Base-by-base conservation (phyloP, 2,113 vertebrate species). In the Cacatua alba region DNA sequence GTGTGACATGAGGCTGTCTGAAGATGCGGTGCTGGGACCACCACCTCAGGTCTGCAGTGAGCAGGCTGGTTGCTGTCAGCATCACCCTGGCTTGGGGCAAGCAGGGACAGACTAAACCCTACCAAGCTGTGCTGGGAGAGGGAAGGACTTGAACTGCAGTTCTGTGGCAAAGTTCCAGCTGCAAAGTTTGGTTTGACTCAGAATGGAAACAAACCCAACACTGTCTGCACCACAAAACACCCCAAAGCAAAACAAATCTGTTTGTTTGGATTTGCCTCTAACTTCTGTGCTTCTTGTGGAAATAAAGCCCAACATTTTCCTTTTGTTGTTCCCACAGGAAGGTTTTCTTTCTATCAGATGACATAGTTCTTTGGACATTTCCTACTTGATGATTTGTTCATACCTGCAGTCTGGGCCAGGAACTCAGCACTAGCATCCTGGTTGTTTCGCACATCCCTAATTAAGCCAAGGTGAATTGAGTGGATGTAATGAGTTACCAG, bases 21-120 rank as follows among this genome's bases (percentile, higher is more conserved):
- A 80, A 69, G 53, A 6, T 15, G 17, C 1, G 0, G 25, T 39
- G n/a, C 79, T 69, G 41, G 31, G 24, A 52, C 37, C 46, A 74
- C n/a, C 46, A 43, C 5, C 1, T 39, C n/a, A 41, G 18, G 8
- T 26, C 46, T 44, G 53, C 24, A 33, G 23, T 2, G 2, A 78
- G 43, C 6, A 16, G 26, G 24, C 64, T 82, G 64, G 24, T 49
- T 6, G 5, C 51, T 63, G 31, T 64, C 85, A 79, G 41, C 44
- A 44, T 33, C 87, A 62, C 37, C 26, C 24, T 29, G 8, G 16
- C 35, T 37, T 0, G 0, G 19, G 21, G 20, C 37, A 79, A 9
- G 28, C 2, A 8, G 53, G 60, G 25, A 63, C 41, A 82, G 55
- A n/a, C 37, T 26, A 13, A 68, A 43, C 18, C 6, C 0, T 25